Evolutionary conservation across 2,113 vertebrate species (phyloP).

Genomic region (Blennius ocellaris): DNA sequence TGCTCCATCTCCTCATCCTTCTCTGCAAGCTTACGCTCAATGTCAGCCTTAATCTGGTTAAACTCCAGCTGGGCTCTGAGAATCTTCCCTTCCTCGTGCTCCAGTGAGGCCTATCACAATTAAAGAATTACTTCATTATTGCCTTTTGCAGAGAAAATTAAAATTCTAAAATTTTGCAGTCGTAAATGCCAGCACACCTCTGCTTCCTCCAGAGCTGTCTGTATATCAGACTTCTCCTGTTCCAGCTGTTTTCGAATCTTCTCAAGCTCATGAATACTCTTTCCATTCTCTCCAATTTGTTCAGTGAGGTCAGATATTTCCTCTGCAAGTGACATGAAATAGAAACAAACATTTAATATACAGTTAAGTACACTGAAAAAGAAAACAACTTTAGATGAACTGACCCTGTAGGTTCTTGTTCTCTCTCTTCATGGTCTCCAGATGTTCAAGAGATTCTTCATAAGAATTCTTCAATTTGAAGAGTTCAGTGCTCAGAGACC

Average conservation of each 20-base stretch:
- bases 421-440: constrained; percentile 84
- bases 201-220: constrained; percentile 88
- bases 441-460: constrained; percentile 80
- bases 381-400: too few relatives aligned
- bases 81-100: constrained; percentile 94
- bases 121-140: neutral
- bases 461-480: constrained; percentile 86
- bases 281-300: constrained; percentile 86
- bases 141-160: neutral
- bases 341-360: too few relatives aligned
- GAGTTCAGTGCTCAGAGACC: constrained; percentile 84
- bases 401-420: constrained; percentile 87
- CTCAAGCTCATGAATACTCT: constrained; percentile 90
- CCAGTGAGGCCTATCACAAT: constrained; percentile 83
- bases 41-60: constrained; percentile 89
- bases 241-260: constrained; percentile 90
- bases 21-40: constrained; percentile 88
- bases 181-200: constrained; percentile 73
- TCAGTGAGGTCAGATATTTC: constrained; percentile 86
- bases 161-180: neutral
- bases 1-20: constrained; percentile 95
- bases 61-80: constrained; percentile 90
- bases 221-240: constrained; percentile 88
- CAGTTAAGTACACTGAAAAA: too few relatives aligned
- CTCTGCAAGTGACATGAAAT: constrained; percentile 55